These are phyloP conservation scores for Menura novaehollandiae DNA, from an alignment of 2,113 vertebrate species.

Conservation along the genomic window DNA sequence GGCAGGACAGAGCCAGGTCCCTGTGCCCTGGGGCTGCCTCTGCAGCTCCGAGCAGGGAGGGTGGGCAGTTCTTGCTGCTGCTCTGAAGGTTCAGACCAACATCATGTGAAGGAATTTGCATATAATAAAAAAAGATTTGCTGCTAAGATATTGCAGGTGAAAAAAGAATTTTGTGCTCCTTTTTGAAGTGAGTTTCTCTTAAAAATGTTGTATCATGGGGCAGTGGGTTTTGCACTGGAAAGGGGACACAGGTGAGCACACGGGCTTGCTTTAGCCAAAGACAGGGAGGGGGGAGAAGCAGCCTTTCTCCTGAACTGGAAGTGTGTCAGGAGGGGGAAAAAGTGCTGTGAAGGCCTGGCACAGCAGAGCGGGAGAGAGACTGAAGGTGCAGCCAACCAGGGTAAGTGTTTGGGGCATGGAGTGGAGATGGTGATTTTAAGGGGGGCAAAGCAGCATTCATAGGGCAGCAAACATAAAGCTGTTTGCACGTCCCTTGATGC, in stretches of 20 bases:
- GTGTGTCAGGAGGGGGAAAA: background rate
- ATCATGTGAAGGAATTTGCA: background rate
- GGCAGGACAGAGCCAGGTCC: background rate
- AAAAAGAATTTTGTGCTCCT: background rate
- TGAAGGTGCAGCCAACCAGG: rapidly evolving
- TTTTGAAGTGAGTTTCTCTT: background rate
- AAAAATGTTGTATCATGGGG: background rate
- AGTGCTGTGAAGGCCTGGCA: background rate
- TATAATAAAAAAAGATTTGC: background rate
- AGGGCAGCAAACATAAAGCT: background rate
- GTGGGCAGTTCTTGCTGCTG: background rate
- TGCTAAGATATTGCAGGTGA: background rate
- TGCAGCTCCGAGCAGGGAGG: background rate
- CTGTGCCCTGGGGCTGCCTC: background rate
- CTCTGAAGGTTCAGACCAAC: background rate
- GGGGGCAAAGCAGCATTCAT: too few relatives aligned
- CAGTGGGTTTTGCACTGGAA: background rate
- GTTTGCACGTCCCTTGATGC: background rate
- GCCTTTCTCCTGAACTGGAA: background rate
- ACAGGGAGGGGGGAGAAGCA: background rate
- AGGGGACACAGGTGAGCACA: background rate
- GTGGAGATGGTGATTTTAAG: too few relatives aligned
- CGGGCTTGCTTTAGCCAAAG: background rate
- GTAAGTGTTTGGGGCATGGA: background rate
- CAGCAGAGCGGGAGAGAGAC: background rate